Evolutionary conservation across 2,113 vertebrate genomes (phyloP), one percentile per base, ranked within the genome.

Genomic region (Dryoscopus gambensis): DNA sequence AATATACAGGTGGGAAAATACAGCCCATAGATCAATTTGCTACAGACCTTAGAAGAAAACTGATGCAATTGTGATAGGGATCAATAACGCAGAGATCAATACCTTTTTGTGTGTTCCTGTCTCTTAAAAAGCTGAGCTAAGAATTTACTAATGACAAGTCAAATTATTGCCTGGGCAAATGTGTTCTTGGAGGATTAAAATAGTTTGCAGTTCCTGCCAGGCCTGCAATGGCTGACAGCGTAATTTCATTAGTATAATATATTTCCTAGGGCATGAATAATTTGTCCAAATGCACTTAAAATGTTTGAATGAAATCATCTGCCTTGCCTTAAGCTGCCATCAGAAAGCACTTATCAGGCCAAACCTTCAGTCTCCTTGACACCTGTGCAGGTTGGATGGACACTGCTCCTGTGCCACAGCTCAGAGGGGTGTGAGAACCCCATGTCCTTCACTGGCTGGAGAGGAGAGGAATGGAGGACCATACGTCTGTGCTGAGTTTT

Each of bases 81-180:
- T 95, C 47, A 47, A 76, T 93, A 91, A 71, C 31, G 46, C 47
- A 55, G 47, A 69, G 53, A 75, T 83, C 44, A 1, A 89, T 90
- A 49, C 14, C 49, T 85, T 90, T 68, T 71, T 93, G 52, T 93
- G 46, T 82, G 53, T 92, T 93, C 74, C 62, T 70, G 44, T 73
- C 87, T 89, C 75, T 94, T 94, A 76, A 86, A 87, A 87, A 78
- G 84, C 87, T 95, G 84, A 97, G 75, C 47, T 77, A 84, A 64
- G 91, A 50, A 52, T 79, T 94, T 91, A 55, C 77, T 91, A 42
- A 91, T 74, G 89, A 68, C 47, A 83, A 82, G 60, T 85, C 63
- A 70, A 62, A 87, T 70, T 94, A 83, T 49, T 94, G 89, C 33
- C 67, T 85, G 21, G 53, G 27, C 53, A 83, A 74, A 89, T 76